Evolutionary conservation across 1,140 invertebrate species (phyloP), one percentile per base, ranked within the genome.

Genomic region (Drosophila hydei): DNA sequence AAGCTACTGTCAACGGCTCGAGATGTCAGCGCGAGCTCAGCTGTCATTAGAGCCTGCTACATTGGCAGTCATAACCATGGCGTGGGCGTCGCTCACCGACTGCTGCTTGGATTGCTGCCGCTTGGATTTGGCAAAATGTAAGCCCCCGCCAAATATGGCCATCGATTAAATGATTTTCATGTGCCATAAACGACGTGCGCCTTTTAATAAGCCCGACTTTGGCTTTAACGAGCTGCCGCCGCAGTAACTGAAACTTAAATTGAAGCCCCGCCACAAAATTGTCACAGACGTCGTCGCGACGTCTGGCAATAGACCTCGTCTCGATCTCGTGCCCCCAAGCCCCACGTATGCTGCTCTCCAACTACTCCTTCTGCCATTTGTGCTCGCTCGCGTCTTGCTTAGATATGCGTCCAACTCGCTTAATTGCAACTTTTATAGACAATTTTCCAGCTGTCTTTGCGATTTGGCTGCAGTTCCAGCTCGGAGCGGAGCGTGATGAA

Each of bases 101-200:
- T 54, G 50, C 50, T 52, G 25, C 27, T 18, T 12, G 19, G 19
- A 6, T 11, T n/a, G 7, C 58, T 58, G 64, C 63, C 58, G 55
- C 61, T 69, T 75, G 61, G 60, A 61, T 62, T 48, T 72, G 77
- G 77, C 45, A 67, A 72, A 68, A 73, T 61, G 63, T 59, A 65
- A 69, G 65, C 69, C 77, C 48, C 70, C 64, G 52, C 79, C 79
- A 78, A 83, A 85, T 81, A 87, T 87, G 81, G 81, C 70, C 81
- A 80, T 72, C 80, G 80, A 85, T 85, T 85, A 85, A 85, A 87
- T 81, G 77, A 87, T 85, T 85, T 85, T 85, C 81, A 85, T 85
- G 81, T 81, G 81, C 81, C 81, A 85, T 85, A 85, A 85, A 85
- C 81, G 81, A 87, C 75, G 81, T 79, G 81, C 72, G 72, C 81